Evolutionary conservation across 2,113 vertebrate genomes (phyloP), one percentile per base, ranked within the genome.

Genomic region (Rhombomys opimus): DNA sequence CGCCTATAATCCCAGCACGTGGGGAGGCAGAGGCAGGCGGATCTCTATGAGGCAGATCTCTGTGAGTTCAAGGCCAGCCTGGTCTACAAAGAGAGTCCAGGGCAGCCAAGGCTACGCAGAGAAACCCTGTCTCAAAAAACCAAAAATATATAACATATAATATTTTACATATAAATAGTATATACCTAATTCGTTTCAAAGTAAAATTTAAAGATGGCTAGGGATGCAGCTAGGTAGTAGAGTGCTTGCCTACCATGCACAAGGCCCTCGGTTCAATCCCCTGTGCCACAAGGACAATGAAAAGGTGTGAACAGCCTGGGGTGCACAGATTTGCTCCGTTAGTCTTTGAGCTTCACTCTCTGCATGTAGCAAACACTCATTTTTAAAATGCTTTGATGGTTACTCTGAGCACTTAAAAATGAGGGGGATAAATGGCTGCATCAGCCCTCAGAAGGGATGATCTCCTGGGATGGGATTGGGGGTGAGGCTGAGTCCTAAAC

Each of bases 391-490:
- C 68, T 61, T 73, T 75, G 75, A 41, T 75, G 70, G 54, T 30
- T 75, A 88, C 59, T 84, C 85, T 77, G 81, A 70, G 73, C 84
- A 84, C 94, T 95, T 94, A 72, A 54, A 97, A 97, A 96, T 82
- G 88, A 97, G 94, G 68, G 77, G 72, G 95, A 96, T 97, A 95
- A 95, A 89, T 95, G 87, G 89, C 91, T 38, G n/a, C 75, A 93
- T 91, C 63, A 70, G 23, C 81, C 94, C 63, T 80, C 46, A 93
- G 89, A 91, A 32, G 91, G 89, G 96, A 96, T 97, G 87, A 97
- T 92, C 95, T 90, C 20, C 35, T 61, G 59, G 82, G 94, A 80
- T 94, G 85, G 63, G 94, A 97, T 97, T 95, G 97, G 92, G 73
- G 87, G 20, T 41, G 52, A 96, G 87, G 95, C 68, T 94, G 89